Evolutionary conservation across 2,888 invertebrate genomes (phyloP).

Genomic region (Ophion ventricosus): DNA sequence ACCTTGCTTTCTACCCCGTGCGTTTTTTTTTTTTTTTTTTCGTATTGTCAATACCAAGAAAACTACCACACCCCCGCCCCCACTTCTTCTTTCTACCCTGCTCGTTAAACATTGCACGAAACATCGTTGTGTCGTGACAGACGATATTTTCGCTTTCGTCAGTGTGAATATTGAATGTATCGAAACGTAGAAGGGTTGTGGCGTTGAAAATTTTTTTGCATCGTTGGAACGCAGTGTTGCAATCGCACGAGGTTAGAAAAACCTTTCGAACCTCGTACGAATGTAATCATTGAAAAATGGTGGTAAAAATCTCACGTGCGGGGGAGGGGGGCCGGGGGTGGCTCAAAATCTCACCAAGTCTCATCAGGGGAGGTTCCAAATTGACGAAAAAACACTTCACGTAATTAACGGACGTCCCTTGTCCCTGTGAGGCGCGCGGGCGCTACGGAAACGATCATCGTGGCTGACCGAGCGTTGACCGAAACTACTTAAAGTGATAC

Average conservation of each 20-base stretch:
- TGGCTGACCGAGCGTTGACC: conserved; percentile 17
- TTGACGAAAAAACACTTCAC: too few relatives aligned
- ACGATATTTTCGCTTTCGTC: not conserved
- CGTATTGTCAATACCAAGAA: not conserved
- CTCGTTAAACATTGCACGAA: not conserved
- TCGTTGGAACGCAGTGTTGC: not conserved
- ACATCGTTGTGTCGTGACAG: conserved; percentile 1
- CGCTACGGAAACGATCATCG: too few relatives aligned
- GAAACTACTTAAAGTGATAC: conserved; percentile 6
- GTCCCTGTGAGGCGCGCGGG: too few relatives aligned
- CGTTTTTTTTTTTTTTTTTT: conserved; percentile 15
- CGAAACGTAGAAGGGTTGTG: not conserved
- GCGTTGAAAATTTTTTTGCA: too few relatives aligned
- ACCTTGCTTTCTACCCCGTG: conserved; percentile 21
- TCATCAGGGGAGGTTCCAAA: too few relatives aligned
- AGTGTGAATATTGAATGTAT: not conserved
- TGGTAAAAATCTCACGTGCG: too few relatives aligned
- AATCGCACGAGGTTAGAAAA: too few relatives aligned
- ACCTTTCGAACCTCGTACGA: too few relatives aligned
- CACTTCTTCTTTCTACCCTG: not conserved
- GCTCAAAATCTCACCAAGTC: too few relatives aligned
- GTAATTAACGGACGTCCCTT: too few relatives aligned
- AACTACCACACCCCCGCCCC: not conserved
- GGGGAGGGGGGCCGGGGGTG: too few relatives aligned
- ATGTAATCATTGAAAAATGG: too few relatives aligned